Conservation (phyloP, 2,888 invertebrate species). For the Ernsta delagoae region DNA sequence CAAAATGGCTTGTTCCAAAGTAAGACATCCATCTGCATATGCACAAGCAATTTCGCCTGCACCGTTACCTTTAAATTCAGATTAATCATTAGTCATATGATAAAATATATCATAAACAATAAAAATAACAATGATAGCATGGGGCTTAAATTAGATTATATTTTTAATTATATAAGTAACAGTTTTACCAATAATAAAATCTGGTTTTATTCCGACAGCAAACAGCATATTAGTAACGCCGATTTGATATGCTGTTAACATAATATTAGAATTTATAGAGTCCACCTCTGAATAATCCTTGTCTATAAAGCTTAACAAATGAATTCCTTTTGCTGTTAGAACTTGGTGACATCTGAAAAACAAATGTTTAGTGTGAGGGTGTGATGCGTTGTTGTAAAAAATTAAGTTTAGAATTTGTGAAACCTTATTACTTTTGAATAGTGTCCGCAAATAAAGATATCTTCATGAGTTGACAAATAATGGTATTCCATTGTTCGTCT, state of each 20-base stretch:
- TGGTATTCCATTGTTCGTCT: not conserved
- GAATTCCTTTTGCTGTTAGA: not conserved
- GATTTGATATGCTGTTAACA: not conserved
- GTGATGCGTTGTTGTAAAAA: too few relatives aligned
- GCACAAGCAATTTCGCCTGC: not conserved
- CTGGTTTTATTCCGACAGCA: slow-evolving; percentile 2
- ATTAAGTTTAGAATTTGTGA: too few relatives aligned
- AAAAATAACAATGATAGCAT: too few relatives aligned
- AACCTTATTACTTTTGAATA: not conserved
- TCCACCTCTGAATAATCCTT: not conserved
- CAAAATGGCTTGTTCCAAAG: not conserved
- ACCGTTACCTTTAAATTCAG: not conserved
- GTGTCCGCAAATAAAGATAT: too few relatives aligned
- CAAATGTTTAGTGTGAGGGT: too few relatives aligned
- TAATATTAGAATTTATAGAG: not conserved
- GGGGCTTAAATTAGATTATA: too few relatives aligned
- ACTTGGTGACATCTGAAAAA: not conserved
- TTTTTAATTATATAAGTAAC: too few relatives aligned
- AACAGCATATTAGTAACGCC: not conserved
- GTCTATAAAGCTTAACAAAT: not conserved
- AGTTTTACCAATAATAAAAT: not conserved
- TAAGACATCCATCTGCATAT: not conserved
- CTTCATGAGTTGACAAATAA: not conserved
- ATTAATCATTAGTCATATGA: too few relatives aligned
- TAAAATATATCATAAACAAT: too few relatives aligned